Evolutionary conservation across 2,797 vertebrate genomes (phyloP).

Genomic region (Propithecus perrieri): DNA sequence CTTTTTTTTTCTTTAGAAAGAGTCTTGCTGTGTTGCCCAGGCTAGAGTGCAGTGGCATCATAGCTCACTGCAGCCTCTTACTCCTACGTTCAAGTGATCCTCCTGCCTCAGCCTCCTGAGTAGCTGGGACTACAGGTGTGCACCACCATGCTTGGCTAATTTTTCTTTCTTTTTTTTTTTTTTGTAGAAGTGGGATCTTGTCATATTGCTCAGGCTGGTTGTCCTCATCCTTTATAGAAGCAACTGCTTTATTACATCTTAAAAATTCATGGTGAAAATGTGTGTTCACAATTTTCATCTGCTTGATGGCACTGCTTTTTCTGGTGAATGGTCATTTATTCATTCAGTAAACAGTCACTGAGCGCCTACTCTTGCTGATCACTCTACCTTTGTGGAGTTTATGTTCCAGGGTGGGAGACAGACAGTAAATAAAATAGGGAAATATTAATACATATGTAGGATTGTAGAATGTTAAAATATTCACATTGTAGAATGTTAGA

Average conservation of each 20-base stretch:
- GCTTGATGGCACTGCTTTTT: not conserved
- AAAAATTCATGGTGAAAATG: not conserved
- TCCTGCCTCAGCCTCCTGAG: too few species aligned
- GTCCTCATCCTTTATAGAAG: not conserved
- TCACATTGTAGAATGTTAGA: too few species aligned
- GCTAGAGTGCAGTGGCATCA: too few species aligned
- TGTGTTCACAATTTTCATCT: not conserved
- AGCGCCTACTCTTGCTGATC: rapidly evolving
- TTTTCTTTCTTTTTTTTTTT: too few species aligned
- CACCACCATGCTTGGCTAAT: too few species aligned
- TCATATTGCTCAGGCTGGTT: too few species aligned
- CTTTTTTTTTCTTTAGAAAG: not conserved
- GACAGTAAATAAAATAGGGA: not conserved
- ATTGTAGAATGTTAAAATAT: not conserved
- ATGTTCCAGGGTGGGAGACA: not conserved
- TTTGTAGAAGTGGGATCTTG: too few species aligned
- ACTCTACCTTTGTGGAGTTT: not conserved
- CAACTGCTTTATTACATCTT: not conserved
- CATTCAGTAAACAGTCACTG: not conserved
- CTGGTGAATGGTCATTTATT: not conserved
- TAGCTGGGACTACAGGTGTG: too few species aligned
- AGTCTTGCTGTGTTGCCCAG: too few species aligned
- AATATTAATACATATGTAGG: too few species aligned
- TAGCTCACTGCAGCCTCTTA: too few species aligned
- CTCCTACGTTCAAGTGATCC: too few species aligned